Evolutionary conservation across 2,888 invertebrate species (phyloP).

Genomic region (Odontocolon sp.): DNA sequence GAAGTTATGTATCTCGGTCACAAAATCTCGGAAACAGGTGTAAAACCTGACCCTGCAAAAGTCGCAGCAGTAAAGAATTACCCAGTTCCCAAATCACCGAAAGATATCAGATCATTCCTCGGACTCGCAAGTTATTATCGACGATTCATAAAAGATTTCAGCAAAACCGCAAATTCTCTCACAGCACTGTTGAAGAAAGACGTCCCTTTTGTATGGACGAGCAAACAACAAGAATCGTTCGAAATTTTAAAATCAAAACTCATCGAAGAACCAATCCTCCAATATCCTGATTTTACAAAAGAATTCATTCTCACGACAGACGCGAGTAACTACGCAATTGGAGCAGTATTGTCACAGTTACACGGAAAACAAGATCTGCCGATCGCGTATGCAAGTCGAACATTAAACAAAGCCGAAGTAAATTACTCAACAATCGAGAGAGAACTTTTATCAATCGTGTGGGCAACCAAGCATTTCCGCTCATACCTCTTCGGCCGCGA

Average conservation of each 20-base stretch:
- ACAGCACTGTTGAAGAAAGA: constrained; percentile 63
- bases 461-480: constrained; percentile 73
- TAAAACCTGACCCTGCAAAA: constrained; percentile 64
- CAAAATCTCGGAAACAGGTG: constrained; percentile 64
- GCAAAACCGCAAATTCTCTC: constrained; percentile 66
- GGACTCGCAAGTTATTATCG: constrained; percentile 73
- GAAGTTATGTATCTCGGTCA: constrained; percentile 69
- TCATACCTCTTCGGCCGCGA: constrained; percentile 76
- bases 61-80: constrained; percentile 56
- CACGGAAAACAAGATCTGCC: constrained; percentile 68
- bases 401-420: constrained; percentile 70
- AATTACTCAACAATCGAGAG: constrained; percentile 76
- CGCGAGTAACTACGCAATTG: constrained; percentile 70
- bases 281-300: constrained; percentile 70
- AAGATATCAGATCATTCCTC: constrained; percentile 69
- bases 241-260: constrained; percentile 19
- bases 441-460: constrained; percentile 76
- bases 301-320: constrained; percentile 73
- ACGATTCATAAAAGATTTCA: constrained; percentile 70
- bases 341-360: constrained; percentile 70
- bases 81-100: constrained; percentile 54
- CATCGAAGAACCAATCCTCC: constrained; percentile 33
- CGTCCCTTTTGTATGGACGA: constrained; percentile 62
- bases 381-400: constrained; percentile 74
- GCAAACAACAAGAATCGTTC: constrained; percentile 50